Evolutionary conservation across 2,888 invertebrate species (phyloP).

Genomic region (Ischnus inquisitorius): DNA sequence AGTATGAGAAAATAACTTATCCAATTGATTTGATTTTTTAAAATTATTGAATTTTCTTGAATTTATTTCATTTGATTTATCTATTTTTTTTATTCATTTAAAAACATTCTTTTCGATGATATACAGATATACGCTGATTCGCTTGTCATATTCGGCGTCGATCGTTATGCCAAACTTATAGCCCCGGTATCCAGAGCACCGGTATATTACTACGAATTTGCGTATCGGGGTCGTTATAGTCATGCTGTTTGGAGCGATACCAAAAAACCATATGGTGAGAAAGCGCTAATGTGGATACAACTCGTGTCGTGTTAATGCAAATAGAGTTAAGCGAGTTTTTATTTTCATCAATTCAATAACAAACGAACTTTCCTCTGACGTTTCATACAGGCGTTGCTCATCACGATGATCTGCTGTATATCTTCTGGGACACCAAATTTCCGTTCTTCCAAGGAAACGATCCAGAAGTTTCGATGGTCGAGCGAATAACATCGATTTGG

Average conservation of each 20-base stretch:
- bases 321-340: slow-evolving; percentile 20
- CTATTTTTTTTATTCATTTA: slow-evolving; percentile 21
- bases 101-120: slow-evolving; percentile 3
- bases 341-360: not conserved
- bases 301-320: not conserved
- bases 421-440: slow-evolving; percentile 84
- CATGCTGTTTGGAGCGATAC: slow-evolving; percentile 87
- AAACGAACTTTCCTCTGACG: not conserved
- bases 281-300: not conserved
- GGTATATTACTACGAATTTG: slow-evolving; percentile 88
- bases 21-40: too few species aligned
- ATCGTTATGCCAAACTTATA: slow-evolving; percentile 88
- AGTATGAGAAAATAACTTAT: slow-evolving; percentile 72
- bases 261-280: slow-evolving; percentile 85
- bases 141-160: slow-evolving; percentile 87
- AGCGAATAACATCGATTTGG: slow-evolving; percentile 84
- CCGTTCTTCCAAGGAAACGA: slow-evolving; percentile 84
- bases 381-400: slow-evolving; percentile 84
- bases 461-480: slow-evolving; percentile 85
- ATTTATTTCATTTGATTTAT: slow-evolving; percentile 21
- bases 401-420: slow-evolving; percentile 87
- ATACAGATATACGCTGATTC: slow-evolving; percentile 87
- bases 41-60: not conserved
- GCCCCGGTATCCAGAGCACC: slow-evolving; percentile 86
- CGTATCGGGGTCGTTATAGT: slow-evolving; percentile 88